Conservation (phyloP, 2,113 vertebrate genomes). For the pig (Sus scrofa) region T2T-Sscrofa CM000818.6:76667501-76668000, state of each 20-base stretch:
- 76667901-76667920: neutral
- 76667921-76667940: neutral
- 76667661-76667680: slow-evolving; percentile 24
- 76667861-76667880: slow-evolving; percentile 20
- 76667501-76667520: slow-evolving; percentile 9
- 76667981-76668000: neutral
- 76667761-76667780: accelerated
- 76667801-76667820: neutral
- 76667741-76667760: neutral
- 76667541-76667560: neutral
- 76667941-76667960: neutral
- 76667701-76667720: neutral
- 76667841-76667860: neutral
- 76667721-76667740: neutral
- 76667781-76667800: neutral
- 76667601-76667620: neutral
- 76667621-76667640: neutral
- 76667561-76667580: slow-evolving; percentile 22
- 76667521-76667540: neutral
- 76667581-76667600: neutral
- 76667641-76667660: neutral
- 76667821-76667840: too few relatives aligned
- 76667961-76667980: neutral
- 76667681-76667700: neutral
- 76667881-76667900: neutral